Percentiles rank a stretch among this genome's conserved stretches.
Evolutionary conservation across 30 jellyfish, hydroid and myxozoan genomes (phyloP).

Genomic region (Aurelia aurita): DNA sequence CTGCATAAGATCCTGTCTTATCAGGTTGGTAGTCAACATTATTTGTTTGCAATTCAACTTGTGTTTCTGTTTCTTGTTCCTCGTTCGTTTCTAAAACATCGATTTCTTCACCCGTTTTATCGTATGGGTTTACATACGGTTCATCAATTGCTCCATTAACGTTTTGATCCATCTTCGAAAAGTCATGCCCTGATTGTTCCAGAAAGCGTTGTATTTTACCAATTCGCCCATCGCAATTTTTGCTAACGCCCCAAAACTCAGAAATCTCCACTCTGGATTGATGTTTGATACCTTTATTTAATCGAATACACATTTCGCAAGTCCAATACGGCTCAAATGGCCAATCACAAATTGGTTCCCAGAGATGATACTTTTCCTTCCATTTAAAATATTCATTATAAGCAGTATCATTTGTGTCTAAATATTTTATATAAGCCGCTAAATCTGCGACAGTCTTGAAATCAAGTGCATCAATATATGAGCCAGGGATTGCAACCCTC

Average conservation of each 20-base stretch:
- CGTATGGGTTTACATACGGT: not conserved
- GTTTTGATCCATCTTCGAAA: slow-evolving; percentile 5
- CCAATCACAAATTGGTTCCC: slow-evolving; percentile 92
- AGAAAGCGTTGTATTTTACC: slow-evolving; percentile 23
- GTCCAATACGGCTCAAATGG: slow-evolving; percentile 94
- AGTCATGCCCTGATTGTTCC: slow-evolving; percentile 66
- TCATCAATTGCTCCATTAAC: not conserved
- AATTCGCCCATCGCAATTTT: slow-evolving; percentile 65
- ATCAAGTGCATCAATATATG: slow-evolving; percentile 83
- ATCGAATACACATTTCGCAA: slow-evolving; percentile 83
- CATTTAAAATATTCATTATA: slow-evolving; percentile 92
- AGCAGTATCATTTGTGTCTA: slow-evolving; percentile 93
- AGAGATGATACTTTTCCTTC: slow-evolving; percentile 73
- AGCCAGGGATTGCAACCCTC: slow-evolving; percentile 91
- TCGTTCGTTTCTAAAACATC: not conserved
- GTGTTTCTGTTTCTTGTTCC: no score
- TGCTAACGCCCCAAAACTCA: slow-evolving; percentile 69
- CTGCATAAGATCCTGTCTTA: no score
- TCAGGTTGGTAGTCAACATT: no score
- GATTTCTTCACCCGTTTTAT: not conserved
- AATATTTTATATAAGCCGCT: slow-evolving; percentile 78
- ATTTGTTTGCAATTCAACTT: no score
- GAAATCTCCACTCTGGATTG: slow-evolving; percentile 55
- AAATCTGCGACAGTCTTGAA: slow-evolving; percentile 72
- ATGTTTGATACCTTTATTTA: slow-evolving; percentile 30